These are phyloP conservation scores for Cyrtonyx montezumae DNA, from an alignment of 2,113 vertebrate species.

Conservation along the genomic window DNA sequence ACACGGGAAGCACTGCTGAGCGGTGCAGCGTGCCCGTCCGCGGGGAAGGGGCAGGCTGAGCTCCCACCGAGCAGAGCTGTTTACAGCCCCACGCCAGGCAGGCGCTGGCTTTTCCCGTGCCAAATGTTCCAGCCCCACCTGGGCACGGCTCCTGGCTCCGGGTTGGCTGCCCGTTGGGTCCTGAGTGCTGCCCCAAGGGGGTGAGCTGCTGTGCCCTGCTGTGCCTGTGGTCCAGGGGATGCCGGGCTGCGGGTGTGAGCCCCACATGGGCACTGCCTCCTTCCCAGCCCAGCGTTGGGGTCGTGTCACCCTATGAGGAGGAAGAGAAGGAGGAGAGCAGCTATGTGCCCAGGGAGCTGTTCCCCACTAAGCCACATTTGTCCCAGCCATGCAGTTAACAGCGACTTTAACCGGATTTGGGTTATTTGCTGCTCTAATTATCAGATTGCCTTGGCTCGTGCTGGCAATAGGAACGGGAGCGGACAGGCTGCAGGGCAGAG, in stretches of 20 bases:
- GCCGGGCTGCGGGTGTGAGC: not conserved
- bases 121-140: constrained; percentile 2
- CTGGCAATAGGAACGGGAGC: not conserved
- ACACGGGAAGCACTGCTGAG: not conserved
- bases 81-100: not conserved
- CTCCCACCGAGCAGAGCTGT: not conserved
- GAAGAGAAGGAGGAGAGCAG: not conserved
- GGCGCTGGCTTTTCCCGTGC: not conserved
- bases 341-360: not conserved
- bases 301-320: not conserved
- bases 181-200: accelerated
- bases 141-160: not conserved
- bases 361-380: not conserved
- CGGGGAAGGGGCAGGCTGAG: not conserved
- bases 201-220: accelerated
- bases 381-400: constrained; percentile 66
- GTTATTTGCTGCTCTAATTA: constrained; percentile 79
- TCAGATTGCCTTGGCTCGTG: constrained; percentile 41
- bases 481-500: not conserved
- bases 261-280: accelerated
- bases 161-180: not conserved
- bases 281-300: accelerated
- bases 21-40: not conserved
- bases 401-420: constrained; percentile 72
- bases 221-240: not conserved